Base-by-base conservation (phyloP, 2,797 vertebrate species). In the Pygocentrus nattereri region DNA sequence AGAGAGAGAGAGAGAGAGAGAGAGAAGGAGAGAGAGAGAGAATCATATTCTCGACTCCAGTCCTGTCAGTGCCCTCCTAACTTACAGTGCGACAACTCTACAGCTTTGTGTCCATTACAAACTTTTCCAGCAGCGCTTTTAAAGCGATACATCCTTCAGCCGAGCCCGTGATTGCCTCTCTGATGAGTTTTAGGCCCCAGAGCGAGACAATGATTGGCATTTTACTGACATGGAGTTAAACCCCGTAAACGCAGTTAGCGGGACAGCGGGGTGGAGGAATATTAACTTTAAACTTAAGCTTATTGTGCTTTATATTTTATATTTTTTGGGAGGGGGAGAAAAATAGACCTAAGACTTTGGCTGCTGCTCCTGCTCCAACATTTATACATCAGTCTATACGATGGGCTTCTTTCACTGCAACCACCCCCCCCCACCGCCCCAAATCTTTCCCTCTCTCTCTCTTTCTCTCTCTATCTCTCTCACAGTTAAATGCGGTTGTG, bases 401-500 rank as follows among this genome's bases (percentile, higher is more conserved):
- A 67, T 6, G 13, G 47, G 44, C 44, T 70, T 49, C 58, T 65
- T 38, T 25, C 31, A 59, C 41, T 4, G 2, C 3, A 34, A n/a
- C n/a, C n/a, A n/a, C 34, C 41, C 7, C 8, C 41, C 4, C 41
- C 41, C 4, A 4, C 8, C 8, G 5, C 69, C 38, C 65, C 61
- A 30, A 71, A 34, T 49, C 54, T 79, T 77, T 78, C 41, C 62
- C 76, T 58, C 80, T 76, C 61, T 34, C 73, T 84, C 86, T 67
- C 21, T 58, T 19, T 61, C 19, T 62, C 30, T 62, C 41, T 52
- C 38, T 27, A 71, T 41, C 79, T 34, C 64, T 31, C 34, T 27
- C 67, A 41, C 72, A 68, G 74, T 64, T 86, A 86, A 88, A 85
- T 85, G 80, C 77, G 78, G 74, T 78, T 83, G 77, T 85, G 82